phyloP scores from a whole-genome alignment of 1,140 invertebrate genomes.

The Acromyrmex heyeri region DNA sequence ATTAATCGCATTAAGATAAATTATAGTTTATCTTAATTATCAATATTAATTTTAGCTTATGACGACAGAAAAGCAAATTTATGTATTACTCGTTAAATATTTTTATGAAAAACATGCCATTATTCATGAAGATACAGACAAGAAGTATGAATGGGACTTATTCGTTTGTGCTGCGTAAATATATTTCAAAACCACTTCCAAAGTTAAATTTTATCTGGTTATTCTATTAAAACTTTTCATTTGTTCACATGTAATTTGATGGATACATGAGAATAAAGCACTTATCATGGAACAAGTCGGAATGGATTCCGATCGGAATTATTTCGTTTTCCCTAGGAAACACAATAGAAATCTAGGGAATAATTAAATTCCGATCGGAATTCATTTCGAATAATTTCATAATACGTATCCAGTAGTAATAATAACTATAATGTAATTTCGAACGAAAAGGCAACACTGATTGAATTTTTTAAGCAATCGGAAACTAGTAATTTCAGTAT shows the following conservation, averaged over 20 bases:
- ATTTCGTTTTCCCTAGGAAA: too few species aligned
- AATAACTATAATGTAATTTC: conserved; percentile 14
- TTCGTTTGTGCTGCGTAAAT: background rate
- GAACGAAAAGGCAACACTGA: background rate
- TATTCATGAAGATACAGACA: background rate
- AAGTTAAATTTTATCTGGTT: conserved; percentile 9
- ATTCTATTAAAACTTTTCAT: background rate
- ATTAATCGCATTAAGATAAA: conserved; percentile 39
- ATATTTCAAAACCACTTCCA: background rate
- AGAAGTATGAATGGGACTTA: background rate
- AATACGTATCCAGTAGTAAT: background rate
- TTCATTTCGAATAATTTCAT: too few species aligned
- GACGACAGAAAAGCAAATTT: conserved; percentile 12
- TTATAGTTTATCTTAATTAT: conserved; percentile 4
- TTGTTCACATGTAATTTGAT: conserved; percentile 1
- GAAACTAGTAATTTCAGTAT: background rate
- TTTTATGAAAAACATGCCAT: background rate
- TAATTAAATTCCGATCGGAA: too few species aligned
- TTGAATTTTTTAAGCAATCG: background rate
- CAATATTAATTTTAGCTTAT: conserved; percentile 18
- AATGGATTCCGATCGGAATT: too few species aligned
- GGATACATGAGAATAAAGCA: background rate
- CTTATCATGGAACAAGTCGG: too few species aligned
- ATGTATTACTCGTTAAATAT: background rate
- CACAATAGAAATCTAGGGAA: too few species aligned